A percentile compares a stretch with the other conserved stretches of the same genome.
These are phyloP conservation scores for Dromas ardeola DNA, from an alignment of 2,113 vertebrate species.

Conservation along the genomic window DNA sequence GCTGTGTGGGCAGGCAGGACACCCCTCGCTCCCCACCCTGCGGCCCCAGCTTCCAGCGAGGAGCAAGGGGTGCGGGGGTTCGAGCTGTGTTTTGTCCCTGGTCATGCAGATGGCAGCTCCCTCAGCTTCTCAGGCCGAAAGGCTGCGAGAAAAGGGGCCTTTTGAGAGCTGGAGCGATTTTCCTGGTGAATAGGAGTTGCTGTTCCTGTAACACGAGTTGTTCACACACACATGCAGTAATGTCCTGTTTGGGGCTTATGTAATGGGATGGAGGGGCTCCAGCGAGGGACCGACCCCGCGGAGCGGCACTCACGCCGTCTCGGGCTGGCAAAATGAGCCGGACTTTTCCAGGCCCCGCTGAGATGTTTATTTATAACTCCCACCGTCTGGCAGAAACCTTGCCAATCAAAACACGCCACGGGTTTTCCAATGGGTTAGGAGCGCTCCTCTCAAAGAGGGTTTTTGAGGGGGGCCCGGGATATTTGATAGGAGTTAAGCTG, in stretches of 20 bases:
- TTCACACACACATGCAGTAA: slow-evolving; percentile 68
- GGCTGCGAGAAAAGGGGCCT: not conserved
- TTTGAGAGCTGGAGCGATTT: not conserved
- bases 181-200: slow-evolving; percentile 59
- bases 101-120: not conserved
- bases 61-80: accelerated
- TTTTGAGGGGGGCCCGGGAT: slow-evolving; percentile 76
- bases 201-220: slow-evolving; percentile 65
- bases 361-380: slow-evolving; percentile 87
- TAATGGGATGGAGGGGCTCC: slow-evolving; percentile 83
- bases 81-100: not conserved
- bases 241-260: slow-evolving; percentile 79
- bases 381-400: slow-evolving; percentile 80
- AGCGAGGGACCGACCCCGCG: slow-evolving; percentile 65
- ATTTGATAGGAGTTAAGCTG: slow-evolving; percentile 82
- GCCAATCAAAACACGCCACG: slow-evolving; percentile 85
- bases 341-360: slow-evolving; percentile 81
- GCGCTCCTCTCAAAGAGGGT: slow-evolving; percentile 82
- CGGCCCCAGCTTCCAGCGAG: not conserved
- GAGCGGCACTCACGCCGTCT: slow-evolving; percentile 64
- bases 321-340: slow-evolving; percentile 75
- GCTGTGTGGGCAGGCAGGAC: not conserved
- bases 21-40: not conserved
- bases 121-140: not conserved
- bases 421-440: slow-evolving; percentile 80